Percentiles rank a stretch among this genome's conserved stretches.
Evolutionary conservation across 30 jellyfish, hydroid and myxozoan genomes (phyloP).

Genomic region (Nemopilema nomurai): DNA sequence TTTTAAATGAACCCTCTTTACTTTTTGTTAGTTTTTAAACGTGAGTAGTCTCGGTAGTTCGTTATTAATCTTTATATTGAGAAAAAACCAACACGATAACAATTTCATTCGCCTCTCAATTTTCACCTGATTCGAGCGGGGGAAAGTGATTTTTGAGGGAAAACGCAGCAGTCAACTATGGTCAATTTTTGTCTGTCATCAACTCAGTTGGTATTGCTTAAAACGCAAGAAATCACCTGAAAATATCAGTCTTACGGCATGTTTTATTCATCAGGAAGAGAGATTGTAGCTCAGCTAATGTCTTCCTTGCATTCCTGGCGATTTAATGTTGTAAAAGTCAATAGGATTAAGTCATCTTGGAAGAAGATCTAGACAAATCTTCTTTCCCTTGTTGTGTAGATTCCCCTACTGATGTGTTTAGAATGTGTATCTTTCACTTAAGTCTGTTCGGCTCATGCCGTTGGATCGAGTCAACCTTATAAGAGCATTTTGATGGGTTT

Average conservation of each 20-base stretch:
- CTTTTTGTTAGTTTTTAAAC: no score
- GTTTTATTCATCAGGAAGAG: neutral
- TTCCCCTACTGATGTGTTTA: neutral
- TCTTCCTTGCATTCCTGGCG: neutral
- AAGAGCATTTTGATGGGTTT: neutral
- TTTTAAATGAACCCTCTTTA: no score
- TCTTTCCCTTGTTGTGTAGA: neutral
- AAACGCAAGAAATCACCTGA: neutral
- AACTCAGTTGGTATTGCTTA: neutral
- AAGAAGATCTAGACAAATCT: neutral
- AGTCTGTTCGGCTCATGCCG: neutral
- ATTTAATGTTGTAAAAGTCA: neutral
- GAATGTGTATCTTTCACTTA: neutral
- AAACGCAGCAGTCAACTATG: no score
- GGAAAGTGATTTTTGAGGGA: no score
- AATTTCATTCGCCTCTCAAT: no score
- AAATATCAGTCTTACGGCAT: neutral
- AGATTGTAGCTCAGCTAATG: neutral
- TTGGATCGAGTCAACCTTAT: neutral
- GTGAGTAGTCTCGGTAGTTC: no score
- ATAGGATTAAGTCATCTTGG: neutral
- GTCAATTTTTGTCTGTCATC: neutral
- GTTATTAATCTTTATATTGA: no score
- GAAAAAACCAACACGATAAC: no score
- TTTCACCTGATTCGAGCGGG: no score